Base-by-base conservation (phyloP, 2,888 invertebrate species). In the Temnothorax unifasciatus region DNA sequence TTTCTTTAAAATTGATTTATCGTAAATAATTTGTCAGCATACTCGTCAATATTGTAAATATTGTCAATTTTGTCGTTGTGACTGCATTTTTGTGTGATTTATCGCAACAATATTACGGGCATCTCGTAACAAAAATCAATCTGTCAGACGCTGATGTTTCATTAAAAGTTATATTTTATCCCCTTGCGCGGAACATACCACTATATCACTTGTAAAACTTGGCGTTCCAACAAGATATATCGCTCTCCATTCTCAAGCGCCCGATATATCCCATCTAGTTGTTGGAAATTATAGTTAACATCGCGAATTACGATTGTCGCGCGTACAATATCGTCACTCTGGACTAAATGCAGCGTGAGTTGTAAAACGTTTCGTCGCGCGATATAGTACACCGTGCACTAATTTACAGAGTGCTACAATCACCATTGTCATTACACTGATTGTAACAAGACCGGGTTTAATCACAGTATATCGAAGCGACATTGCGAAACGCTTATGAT, bases 81-180 rank as follows among this genome's bases (percentile, higher is more conserved):
- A 81, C 73, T 81, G 59, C 59, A 81, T 73, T 59, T 81, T 47
- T 73, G 21, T 8, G 15, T 47, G 73, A 81, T 81, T 81, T 81
- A 81, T 71, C 13, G 59, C 59, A 59, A 59, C 73, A 47, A 73
- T 81, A 81, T 81, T 81, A 81, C 57, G 15, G 21, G 25, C 44
- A 47, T 59, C 11, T 18, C 18, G 47, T 47, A 79, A 79, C 71
- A 71, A 47, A 81, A 81, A 52, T 81, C 73, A 44, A 59, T 59
- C 34, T 59, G 44, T 18, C 79, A 44, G 59, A 81, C 47, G 47
- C n/a, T 81, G 79, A 81, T 73, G 79, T 81, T 81, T 81, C 79
- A 81, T 81, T 81, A 81, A 73, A 73, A 81, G 79, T 81, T 81
- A 81, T 81, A 81, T 81, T 47, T 81, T 73, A 81, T 47, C 34